These are phyloP conservation scores for Hypomecis punctinalis DNA, from an alignment of 2,888 invertebrate genomes.

Conservation along the genomic window DNA sequence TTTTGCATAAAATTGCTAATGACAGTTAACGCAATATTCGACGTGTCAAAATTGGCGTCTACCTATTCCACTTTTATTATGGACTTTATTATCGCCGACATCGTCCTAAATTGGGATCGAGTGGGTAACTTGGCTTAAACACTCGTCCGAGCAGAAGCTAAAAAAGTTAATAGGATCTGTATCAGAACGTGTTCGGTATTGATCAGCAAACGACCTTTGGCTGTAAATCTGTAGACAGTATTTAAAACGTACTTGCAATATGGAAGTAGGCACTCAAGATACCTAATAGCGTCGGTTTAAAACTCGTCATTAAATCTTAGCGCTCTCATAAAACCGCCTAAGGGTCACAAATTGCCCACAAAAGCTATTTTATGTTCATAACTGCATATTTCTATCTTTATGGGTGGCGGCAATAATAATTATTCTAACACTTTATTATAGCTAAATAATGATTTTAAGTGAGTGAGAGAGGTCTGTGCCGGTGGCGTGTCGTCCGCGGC, in stretches of 20 bases:
- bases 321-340: conserved; percentile 34
- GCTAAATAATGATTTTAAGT: conserved; percentile 80
- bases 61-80: conserved; percentile 64
- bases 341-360: conserved; percentile 41
- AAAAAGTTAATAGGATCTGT: conserved; percentile 56
- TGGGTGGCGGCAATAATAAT: conserved; percentile 74
- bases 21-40: conserved; percentile 72
- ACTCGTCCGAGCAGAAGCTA: conserved; percentile 59
- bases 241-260: conserved; percentile 20
- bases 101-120: conserved; percentile 59
- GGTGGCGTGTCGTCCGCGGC: conserved; percentile 76
- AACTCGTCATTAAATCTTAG: conserved; percentile 33
- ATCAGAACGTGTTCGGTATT: conserved; percentile 50
- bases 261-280: conserved; percentile 19
- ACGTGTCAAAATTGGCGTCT: conserved; percentile 74
- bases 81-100: conserved; percentile 62
- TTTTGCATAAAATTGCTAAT: conserved; percentile 82
- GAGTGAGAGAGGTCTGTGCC: conserved; percentile 71
- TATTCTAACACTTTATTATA: conserved; percentile 80
- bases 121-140: conserved; percentile 59
- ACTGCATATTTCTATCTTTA: conserved; percentile 42
- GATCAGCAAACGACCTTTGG: conserved; percentile 25
- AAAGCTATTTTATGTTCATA: conserved; percentile 34
- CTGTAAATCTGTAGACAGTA: conserved; percentile 15
- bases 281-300: conserved; percentile 13